These are phyloP conservation scores for Ailuropoda melanoleuca DNA, from an alignment of 2,113 vertebrate species.

Conservation along the genomic window DNA sequence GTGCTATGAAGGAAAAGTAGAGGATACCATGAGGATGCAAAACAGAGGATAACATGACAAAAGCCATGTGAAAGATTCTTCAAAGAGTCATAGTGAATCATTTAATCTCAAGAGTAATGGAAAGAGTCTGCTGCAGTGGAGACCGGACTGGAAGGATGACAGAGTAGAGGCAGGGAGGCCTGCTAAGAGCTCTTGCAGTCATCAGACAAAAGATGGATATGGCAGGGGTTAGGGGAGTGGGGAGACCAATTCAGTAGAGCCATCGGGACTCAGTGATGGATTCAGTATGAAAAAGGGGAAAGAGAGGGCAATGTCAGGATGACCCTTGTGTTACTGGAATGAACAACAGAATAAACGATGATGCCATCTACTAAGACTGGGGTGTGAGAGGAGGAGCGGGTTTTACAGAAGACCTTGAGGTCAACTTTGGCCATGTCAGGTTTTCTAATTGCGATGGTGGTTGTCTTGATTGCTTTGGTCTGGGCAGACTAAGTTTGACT, in stretches of 20 bases:
- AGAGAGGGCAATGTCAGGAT: not conserved
- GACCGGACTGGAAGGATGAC: not conserved
- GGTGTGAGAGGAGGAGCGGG: not conserved
- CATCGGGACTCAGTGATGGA: not conserved
- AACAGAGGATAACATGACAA: not conserved
- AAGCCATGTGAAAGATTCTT: not conserved
- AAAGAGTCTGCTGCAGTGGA: not conserved
- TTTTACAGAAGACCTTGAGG: not conserved
- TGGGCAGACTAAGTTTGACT: not conserved
- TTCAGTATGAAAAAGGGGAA: not conserved
- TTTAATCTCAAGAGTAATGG: not conserved
- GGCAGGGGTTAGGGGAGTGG: not conserved
- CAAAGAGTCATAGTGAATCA: not conserved
- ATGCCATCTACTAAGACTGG: not conserved
- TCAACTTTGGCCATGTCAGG: not conserved
- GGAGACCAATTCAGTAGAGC: not conserved
- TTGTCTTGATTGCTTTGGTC: not conserved
- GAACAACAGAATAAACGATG: not conserved
- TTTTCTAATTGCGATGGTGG: not conserved
- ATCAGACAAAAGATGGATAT: not conserved
- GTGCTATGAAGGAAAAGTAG: not conserved
- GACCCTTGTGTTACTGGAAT: not conserved
- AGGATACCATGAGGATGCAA: not conserved
- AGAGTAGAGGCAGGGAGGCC: not conserved
- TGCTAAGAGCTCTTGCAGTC: not conserved